A percentile compares a stretch with the other conserved stretches of the same genome.
Conservation (phyloP, 2,888 invertebrate species). For the Parapristionchus giblindavisi region DNA sequence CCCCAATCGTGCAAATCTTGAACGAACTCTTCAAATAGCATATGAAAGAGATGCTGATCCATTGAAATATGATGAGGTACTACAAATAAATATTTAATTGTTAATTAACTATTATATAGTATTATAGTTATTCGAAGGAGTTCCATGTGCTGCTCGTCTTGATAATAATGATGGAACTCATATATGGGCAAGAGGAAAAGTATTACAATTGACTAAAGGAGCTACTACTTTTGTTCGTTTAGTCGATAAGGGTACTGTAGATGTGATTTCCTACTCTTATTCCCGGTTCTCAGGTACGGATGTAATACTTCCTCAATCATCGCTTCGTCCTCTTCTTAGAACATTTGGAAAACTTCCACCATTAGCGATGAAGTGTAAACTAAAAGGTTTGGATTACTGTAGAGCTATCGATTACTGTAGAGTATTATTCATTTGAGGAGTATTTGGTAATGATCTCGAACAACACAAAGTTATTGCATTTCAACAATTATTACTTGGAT, state of each 20-base stretch:
- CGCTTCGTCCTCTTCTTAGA: slow-evolving; percentile 9
- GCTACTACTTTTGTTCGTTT: slow-evolving; percentile 15
- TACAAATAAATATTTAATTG: not conserved
- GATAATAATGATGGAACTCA: not conserved
- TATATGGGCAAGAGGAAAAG: not conserved
- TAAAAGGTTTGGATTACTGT: slow-evolving; percentile 20
- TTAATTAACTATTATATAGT: not conserved
- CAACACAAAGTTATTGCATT: slow-evolving; percentile 1
- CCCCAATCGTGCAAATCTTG: slow-evolving; percentile 2
- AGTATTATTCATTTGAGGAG: not conserved
- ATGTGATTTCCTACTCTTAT: not conserved
- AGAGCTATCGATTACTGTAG: not conserved
- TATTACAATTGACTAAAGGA: not conserved
- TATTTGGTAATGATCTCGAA: slow-evolving; percentile 25
- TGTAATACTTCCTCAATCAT: not conserved
- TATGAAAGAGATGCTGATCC: not conserved
- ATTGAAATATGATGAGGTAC: not conserved
- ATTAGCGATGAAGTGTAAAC: slow-evolving; percentile 22
- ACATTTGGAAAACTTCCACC: slow-evolving; percentile 20
- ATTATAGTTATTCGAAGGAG: slow-evolving; percentile 5
- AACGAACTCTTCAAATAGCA: not conserved
- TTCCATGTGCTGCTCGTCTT: slow-evolving; percentile 15
- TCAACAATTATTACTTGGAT: not conserved
- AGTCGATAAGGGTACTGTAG: slow-evolving; percentile 14
- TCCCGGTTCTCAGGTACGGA: not conserved